These are phyloP conservation scores for Crambe crambe DNA, from an alignment of 37 sponge, comb jelly and placozoan species.

Conservation along the genomic window DNA sequence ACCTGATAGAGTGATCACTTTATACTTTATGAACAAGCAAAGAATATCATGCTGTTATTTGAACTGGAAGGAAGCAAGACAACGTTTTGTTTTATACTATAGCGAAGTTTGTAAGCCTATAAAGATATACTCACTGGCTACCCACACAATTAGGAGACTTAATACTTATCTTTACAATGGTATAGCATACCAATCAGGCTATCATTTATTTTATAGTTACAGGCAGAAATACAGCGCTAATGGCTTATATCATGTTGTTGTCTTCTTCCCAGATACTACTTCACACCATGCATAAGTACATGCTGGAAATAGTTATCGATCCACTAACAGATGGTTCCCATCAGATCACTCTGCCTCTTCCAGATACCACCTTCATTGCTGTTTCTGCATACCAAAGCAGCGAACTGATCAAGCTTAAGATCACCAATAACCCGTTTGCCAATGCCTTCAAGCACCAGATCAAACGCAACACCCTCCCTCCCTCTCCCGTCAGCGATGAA, in stretches of 20 bases:
- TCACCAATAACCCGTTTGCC: constrained; percentile 39
- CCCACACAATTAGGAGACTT: no score
- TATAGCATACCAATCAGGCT: no score
- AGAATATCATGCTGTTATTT: neutral
- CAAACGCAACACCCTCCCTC: neutral
- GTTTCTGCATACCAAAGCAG: constrained; percentile 76
- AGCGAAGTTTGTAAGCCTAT: no score
- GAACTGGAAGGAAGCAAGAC: no score
- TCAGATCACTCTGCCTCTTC: neutral
- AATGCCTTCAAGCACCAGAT: constrained; percentile 28
- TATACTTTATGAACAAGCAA: neutral
- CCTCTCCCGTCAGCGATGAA: no score
- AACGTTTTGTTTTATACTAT: no score
- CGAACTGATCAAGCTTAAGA: constrained; percentile 68
- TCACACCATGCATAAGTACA: constrained; percentile 70
- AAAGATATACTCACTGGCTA: no score
- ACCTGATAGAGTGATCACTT: neutral
- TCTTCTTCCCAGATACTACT: constrained; percentile 49
- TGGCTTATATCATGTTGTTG: no score
- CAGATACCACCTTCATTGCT: constrained; percentile 57
- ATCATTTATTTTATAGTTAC: no score
- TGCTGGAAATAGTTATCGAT: constrained; percentile 12
- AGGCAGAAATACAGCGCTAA: no score
- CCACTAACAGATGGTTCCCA: neutral
- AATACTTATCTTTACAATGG: no score